phyloP scores from a whole-genome alignment of 2,888 invertebrate genomes.

The Ophraella communa region DNA sequence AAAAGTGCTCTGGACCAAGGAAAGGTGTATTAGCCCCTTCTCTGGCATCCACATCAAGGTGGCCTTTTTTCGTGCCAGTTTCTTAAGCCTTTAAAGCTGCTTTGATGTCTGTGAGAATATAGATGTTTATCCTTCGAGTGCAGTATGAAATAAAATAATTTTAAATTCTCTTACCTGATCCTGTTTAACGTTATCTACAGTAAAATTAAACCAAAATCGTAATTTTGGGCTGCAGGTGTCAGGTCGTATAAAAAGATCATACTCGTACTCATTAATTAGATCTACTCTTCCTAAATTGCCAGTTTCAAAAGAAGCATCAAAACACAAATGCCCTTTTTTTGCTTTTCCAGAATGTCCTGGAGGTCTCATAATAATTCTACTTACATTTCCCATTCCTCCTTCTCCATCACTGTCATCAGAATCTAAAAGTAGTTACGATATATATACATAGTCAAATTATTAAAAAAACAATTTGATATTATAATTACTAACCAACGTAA shows the following conservation, averaged over 20 bases:
- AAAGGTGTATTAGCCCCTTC: too few relatives aligned
- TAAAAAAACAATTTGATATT: too few relatives aligned
- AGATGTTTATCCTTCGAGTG: too few relatives aligned
- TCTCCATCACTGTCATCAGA: slow-evolving; percentile 93
- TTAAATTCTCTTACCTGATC: slow-evolving; percentile 73
- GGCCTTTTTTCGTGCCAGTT: too few relatives aligned
- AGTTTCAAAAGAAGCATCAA: slow-evolving; percentile 96
- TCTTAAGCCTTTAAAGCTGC: too few relatives aligned
- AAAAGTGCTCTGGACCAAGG: too few relatives aligned
- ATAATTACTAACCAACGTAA: too few relatives aligned
- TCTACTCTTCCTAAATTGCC: slow-evolving; percentile 97
- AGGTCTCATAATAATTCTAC: slow-evolving; percentile 84
- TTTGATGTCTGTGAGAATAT: too few relatives aligned
- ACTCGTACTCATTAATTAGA: slow-evolving; percentile 91
- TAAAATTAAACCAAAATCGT: slow-evolving; percentile 97
- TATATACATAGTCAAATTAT: too few relatives aligned
- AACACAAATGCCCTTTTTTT: slow-evolving; percentile 94
- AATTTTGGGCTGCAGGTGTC: slow-evolving; percentile 94
- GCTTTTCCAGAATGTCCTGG: slow-evolving; percentile 94
- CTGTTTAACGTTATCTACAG: slow-evolving; percentile 91
- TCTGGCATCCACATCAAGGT: too few relatives aligned
- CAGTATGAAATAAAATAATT: too few relatives aligned
- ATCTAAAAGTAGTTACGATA: slow-evolving; percentile 63
- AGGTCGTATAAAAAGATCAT: slow-evolving; percentile 94
- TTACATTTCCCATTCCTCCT: slow-evolving; percentile 92